These are phyloP conservation scores for Echeneis naucrates DNA, from an alignment of 2,797 vertebrate genomes.

Conservation along the genomic window DNA sequence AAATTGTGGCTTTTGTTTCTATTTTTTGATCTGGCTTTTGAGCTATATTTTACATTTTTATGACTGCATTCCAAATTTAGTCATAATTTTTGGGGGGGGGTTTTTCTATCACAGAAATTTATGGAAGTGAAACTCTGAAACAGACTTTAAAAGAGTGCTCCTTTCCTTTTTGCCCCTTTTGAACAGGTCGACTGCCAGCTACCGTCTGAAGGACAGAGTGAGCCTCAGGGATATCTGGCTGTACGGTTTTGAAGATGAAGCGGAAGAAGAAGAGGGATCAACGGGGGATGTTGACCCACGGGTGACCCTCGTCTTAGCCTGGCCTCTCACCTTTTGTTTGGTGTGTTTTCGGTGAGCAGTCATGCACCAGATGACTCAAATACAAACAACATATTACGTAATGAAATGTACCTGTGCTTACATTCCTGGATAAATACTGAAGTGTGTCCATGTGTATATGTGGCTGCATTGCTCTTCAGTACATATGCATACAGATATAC, in stretches of 20 bases:
- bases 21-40: neutral
- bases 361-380: slow-evolving; percentile 1
- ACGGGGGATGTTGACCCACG: slow-evolving; percentile 45
- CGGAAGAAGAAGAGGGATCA: slow-evolving; percentile 49
- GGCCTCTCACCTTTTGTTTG: slow-evolving; percentile 72
- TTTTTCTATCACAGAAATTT: neutral
- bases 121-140: slow-evolving; percentile 33
- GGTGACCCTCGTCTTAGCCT: slow-evolving; percentile 73
- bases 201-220: slow-evolving; percentile 78
- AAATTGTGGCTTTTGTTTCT: neutral
- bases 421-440: neutral
- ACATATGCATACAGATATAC: too few species aligned
- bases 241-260: slow-evolving; percentile 66
- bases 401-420: neutral
- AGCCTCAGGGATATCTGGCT: slow-evolving; percentile 75
- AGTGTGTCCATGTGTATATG: neutral
- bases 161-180: slow-evolving; percentile 11
- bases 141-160: accelerated
- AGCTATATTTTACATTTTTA: neutral
- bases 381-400: neutral
- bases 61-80: neutral
- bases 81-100: neutral
- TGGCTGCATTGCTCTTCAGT: neutral
- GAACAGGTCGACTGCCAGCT: slow-evolving; percentile 76
- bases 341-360: slow-evolving; percentile 77